Base-by-base conservation (phyloP, 2,113 vertebrate genomes). In the Tinamus guttatus region DNA sequence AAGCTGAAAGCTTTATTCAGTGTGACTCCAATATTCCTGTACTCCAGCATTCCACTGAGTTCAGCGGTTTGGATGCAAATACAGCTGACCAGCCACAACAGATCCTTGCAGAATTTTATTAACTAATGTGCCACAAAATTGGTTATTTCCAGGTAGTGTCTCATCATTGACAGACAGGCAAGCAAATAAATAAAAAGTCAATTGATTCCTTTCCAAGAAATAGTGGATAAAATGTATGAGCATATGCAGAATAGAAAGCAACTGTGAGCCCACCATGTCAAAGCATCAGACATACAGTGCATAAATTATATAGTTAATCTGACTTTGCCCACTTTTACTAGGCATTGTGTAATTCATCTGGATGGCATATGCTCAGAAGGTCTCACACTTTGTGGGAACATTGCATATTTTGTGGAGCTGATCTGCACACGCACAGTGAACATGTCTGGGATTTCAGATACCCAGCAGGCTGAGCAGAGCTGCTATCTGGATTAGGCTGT, bases 281-380 rank as follows among this genome's bases (percentile, higher is more conserved):
- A 89, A 81, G 51, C 75, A 85, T 89, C 74, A 96, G 43, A 89
- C 69, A 81, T n/a, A 68, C 28, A 71, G 69, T 75, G 60, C 52
- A 90, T 92, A 92, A 92, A 92, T 90, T 75, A 63, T 25, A 68
- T 2, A 71, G 52, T 60, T 93, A 90, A 83, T 78, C 64, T 87
- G 89, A 79, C 60, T 76, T 84, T 77, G 41, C 74, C 79, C 81
- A 84, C 65, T 84, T 71, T 84, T 71, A 89, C 58, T 64, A 34
- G 14, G 32, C 34, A 34, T 60, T 92, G 69, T 73, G 62, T 34
- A 40, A 77, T 47, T 94, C 95, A 92, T 93, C 94, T 96, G 95
- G 89, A 32, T 52, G 93, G 81, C 92, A 93, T 51, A 89, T 89
- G 93, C 83, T 81, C 60, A n/a, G 40, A 74, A 85, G 47, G 14